phyloP scores from a whole-genome alignment of 2,888 invertebrate species.

The Hypomecis punctinalis region DNA sequence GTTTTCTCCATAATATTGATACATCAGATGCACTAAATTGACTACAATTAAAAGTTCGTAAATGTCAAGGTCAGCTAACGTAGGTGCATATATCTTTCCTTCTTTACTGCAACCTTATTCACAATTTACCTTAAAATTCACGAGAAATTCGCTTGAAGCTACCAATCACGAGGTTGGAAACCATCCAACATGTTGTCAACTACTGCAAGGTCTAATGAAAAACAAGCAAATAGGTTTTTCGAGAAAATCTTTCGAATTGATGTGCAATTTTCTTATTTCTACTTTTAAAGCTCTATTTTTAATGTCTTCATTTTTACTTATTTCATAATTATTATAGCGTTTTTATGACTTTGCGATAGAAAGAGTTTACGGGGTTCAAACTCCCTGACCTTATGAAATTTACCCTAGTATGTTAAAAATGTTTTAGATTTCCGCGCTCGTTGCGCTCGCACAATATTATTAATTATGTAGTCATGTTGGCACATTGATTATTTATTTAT shows the following conservation, averaged over 20 bases:
- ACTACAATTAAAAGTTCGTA: background rate
- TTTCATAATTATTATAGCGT: too few species aligned
- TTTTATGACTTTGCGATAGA: too few species aligned
- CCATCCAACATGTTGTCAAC: constrained; percentile 33
- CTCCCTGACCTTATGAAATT: too few species aligned
- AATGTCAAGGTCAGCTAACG: constrained; percentile 11
- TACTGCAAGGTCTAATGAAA: constrained; percentile 21
- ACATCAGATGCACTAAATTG: background rate
- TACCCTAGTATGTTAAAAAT: too few species aligned
- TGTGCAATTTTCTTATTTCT: background rate
- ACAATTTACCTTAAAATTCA: constrained; percentile 19
- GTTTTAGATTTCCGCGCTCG: too few species aligned
- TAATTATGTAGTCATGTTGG: too few species aligned
- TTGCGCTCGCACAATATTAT: too few species aligned
- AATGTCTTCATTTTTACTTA: too few species aligned
- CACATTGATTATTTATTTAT: too few species aligned
- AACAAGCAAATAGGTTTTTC: constrained; percentile 36
- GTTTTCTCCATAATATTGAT: too few species aligned
- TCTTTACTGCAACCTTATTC: constrained; percentile 2
- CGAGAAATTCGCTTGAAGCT: constrained; percentile 15
- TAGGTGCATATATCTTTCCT: background rate
- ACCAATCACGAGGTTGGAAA: constrained; percentile 35
- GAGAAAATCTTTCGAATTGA: constrained; percentile 1
- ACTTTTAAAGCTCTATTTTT: too few species aligned
- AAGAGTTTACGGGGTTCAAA: too few species aligned